Percentiles rank a stretch among this genome's conserved stretches.
Conservation (phyloP, 2,797 vertebrate genomes). For the Orestias chungarensis region DNA sequence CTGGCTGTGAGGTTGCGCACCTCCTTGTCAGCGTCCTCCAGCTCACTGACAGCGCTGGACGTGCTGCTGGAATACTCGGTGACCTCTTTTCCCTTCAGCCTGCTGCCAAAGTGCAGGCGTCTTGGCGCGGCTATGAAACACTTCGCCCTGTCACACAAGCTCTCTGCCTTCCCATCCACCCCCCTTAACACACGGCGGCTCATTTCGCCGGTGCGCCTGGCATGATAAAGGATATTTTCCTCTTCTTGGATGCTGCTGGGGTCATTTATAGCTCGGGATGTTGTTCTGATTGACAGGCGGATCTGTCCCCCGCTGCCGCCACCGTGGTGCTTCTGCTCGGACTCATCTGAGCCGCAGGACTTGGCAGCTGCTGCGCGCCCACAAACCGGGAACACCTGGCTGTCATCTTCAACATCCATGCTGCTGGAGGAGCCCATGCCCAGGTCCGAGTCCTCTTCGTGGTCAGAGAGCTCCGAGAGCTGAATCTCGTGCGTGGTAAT, state of each 20-base stretch:
- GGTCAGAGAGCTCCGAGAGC: constrained; percentile 89
- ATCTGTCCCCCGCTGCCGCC: constrained; percentile 84
- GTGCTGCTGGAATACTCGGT: constrained; percentile 87
- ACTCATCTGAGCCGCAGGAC: constrained; percentile 70
- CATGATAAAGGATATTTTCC: constrained; percentile 82
- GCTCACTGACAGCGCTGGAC: constrained; percentile 89
- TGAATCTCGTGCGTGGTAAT: constrained; percentile 97
- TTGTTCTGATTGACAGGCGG: constrained; percentile 94
- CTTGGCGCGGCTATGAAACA: constrained; percentile 84
- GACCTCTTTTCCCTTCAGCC: constrained; percentile 75
- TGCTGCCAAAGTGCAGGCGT: constrained; percentile 82
- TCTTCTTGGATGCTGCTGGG: constrained; percentile 82
- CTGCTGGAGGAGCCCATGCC: constrained; percentile 84
- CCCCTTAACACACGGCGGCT: constrained; percentile 83
- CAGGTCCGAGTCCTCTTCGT: constrained; percentile 84
- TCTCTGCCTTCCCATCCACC: constrained; percentile 77
- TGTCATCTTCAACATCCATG: constrained; percentile 89
- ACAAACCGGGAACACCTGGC: constrained; percentile 89
- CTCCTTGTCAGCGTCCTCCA: constrained; percentile 96
- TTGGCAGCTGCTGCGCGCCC: constrained; percentile 71
- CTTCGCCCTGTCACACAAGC: constrained; percentile 71
- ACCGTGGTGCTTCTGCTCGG: constrained; percentile 42
- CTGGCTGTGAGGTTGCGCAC: constrained; percentile 91
- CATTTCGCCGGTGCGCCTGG: constrained; percentile 86
- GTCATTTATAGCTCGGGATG: constrained; percentile 94